phyloP scores from a whole-genome alignment of 2,888 invertebrate genomes.

The Yponomeuta evonymella region DNA sequence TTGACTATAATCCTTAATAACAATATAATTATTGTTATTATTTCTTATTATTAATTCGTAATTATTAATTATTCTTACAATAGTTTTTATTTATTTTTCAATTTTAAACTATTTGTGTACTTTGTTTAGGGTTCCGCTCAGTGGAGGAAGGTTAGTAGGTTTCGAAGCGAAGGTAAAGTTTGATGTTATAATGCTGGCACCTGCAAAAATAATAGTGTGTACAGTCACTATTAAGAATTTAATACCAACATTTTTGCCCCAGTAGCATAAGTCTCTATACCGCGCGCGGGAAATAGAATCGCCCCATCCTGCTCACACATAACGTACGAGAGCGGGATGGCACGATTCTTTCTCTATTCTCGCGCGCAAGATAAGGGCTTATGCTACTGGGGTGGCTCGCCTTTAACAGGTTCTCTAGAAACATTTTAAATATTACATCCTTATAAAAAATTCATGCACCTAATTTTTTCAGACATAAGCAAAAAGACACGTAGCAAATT shows the following conservation, averaged over 20 bases:
- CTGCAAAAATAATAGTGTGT: constrained; percentile 8
- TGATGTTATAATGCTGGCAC: constrained; percentile 12
- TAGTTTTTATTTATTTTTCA: neutral
- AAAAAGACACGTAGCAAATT: constrained; percentile 8
- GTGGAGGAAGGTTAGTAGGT: constrained; percentile 64
- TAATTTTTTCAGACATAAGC: constrained; percentile 10
- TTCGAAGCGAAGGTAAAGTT: constrained; percentile 9
- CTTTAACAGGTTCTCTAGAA: neutral
- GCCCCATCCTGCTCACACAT: too few relatives aligned
- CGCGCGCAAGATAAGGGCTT: too few relatives aligned
- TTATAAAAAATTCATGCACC: neutral
- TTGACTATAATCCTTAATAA: too few relatives aligned
- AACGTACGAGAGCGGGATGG: too few relatives aligned
- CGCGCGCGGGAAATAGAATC: too few relatives aligned
- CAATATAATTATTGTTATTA: too few relatives aligned
- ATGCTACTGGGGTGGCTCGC: neutral
- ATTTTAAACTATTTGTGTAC: constrained; percentile 22
- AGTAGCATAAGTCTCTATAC: too few relatives aligned
- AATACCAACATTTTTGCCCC: neutral
- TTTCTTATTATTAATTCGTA: too few relatives aligned
- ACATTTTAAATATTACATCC: neutral
- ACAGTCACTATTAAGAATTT: neutral
- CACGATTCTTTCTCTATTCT: too few relatives aligned
- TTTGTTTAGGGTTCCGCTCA: constrained; percentile 60
- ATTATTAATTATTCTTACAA: too few relatives aligned